phyloP scores from a whole-genome alignment of 1,140 invertebrate species.

The Papilio xuthus region DNA sequence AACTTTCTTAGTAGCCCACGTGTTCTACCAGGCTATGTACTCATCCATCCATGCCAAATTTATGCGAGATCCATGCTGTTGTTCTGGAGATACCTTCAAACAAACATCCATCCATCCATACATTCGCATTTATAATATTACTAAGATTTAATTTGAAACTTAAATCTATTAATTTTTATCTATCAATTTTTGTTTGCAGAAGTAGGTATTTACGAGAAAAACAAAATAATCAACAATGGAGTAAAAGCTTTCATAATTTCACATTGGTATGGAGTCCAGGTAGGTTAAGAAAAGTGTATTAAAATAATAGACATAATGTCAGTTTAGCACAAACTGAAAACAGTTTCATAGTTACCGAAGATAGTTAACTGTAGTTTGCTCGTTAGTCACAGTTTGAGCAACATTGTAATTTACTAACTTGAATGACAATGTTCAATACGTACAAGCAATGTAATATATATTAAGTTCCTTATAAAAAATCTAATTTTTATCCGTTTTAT shows the following conservation, averaged over 20 bases:
- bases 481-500: too few relatives aligned
- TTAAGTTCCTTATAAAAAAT: neutral
- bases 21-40: too few relatives aligned
- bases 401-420: neutral
- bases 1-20: too few relatives aligned
- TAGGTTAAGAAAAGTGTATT: constrained; percentile 44
- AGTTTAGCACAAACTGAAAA: neutral
- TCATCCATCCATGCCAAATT: too few relatives aligned
- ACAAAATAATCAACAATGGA: constrained; percentile 79
- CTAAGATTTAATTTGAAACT: too few relatives aligned
- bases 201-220: constrained; percentile 62
- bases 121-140: too few relatives aligned
- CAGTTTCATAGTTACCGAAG: neutral
- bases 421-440: neutral
- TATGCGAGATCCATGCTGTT: too few relatives aligned
- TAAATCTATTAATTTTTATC: too few relatives aligned
- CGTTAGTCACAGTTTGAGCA: neutral
- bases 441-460: neutral
- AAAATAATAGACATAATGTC: too few relatives aligned
- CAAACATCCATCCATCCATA: too few relatives aligned
- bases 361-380: neutral
- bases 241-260: constrained; percentile 84
- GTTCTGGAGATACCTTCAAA: too few relatives aligned
- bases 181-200: constrained; percentile 48
- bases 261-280: constrained; percentile 85